A percentile compares a stretch with the other conserved stretches of the same genome.
Conservation (phyloP, 1,140 invertebrate genomes). For the Caenorhabditis tropicalis region DNA sequence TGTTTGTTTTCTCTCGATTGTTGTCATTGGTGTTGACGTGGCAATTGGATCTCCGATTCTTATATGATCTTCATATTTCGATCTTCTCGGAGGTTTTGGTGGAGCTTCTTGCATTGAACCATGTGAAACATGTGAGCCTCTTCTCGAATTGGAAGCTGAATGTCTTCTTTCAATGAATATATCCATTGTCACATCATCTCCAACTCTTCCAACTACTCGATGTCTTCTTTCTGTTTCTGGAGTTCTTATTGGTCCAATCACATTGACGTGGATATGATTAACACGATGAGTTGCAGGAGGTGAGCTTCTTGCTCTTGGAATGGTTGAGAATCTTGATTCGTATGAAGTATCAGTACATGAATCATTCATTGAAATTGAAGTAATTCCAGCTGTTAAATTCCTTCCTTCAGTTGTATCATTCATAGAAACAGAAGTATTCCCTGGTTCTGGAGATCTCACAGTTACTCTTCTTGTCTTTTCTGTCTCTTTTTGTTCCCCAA, state of each 20-base stretch:
- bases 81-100: conserved; percentile 9
- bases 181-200: conserved; percentile 31
- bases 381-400: conserved; percentile 8
- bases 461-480: conserved; percentile 7
- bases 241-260: conserved; percentile 2
- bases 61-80: conserved; percentile 11
- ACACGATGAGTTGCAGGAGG: neutral
- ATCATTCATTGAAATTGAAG: conserved; percentile 28
- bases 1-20: conserved; percentile 31
- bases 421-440: conserved; percentile 18
- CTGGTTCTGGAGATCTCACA: conserved; percentile 26
- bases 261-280: conserved; percentile 17
- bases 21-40: conserved; percentile 36
- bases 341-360: neutral
- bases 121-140: neutral
- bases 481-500: neutral
- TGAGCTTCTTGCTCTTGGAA: conserved; percentile 17
- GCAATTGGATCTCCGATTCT: conserved; percentile 26
- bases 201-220: conserved; percentile 20
- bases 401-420: neutral
- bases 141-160: neutral
- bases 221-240: conserved; percentile 11
- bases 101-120: neutral
- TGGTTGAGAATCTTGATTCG: conserved; percentile 24
- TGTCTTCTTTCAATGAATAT: conserved; percentile 6